Percentiles rank a stretch among this genome's conserved stretches.
Evolutionary conservation across 2,113 vertebrate species (phyloP).

Genomic region (Pituophis catenifer): DNA sequence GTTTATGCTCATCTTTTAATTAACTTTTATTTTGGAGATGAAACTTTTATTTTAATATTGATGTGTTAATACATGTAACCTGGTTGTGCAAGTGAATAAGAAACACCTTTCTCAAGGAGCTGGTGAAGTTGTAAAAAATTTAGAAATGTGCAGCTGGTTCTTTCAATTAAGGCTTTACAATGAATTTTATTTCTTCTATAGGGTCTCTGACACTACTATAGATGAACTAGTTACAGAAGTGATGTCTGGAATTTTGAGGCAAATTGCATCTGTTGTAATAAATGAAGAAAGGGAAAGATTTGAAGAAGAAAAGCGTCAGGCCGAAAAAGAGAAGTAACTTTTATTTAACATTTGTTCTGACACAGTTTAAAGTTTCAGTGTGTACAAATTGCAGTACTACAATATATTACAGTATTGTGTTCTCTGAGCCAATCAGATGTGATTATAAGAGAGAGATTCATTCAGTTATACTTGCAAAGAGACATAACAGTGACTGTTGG

Average conservation of each 20-base stretch:
- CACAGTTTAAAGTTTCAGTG: fast-evolving
- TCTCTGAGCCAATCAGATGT: background rate
- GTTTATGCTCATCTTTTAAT: background rate
- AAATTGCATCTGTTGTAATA: conserved; percentile 67
- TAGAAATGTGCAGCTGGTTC: background rate
- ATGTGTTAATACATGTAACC: background rate
- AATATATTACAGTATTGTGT: background rate
- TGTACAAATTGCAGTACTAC: background rate
- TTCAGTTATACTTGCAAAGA: background rate
- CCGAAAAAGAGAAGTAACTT: conserved; percentile 82
- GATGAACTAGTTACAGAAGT: conserved; percentile 76
- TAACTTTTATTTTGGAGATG: background rate
- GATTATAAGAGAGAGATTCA: background rate
- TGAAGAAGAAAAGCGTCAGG: conserved; percentile 75
- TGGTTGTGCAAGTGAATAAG: background rate
- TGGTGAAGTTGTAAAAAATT: background rate
- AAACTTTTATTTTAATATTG: background rate
- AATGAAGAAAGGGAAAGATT: conserved; percentile 70
- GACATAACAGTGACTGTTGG: background rate
- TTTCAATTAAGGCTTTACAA: background rate
- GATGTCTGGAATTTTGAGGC: conserved; percentile 68
- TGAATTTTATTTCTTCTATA: conserved; percentile 54
- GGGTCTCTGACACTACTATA: conserved; percentile 68
- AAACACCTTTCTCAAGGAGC: background rate
- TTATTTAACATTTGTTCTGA: background rate